A percentile compares a stretch with the other conserved stretches of the same genome.
These are phyloP conservation scores for Malurus alboscapulatus DNA, from an alignment of 2,113 vertebrate genomes.

Conservation along the genomic window DNA sequence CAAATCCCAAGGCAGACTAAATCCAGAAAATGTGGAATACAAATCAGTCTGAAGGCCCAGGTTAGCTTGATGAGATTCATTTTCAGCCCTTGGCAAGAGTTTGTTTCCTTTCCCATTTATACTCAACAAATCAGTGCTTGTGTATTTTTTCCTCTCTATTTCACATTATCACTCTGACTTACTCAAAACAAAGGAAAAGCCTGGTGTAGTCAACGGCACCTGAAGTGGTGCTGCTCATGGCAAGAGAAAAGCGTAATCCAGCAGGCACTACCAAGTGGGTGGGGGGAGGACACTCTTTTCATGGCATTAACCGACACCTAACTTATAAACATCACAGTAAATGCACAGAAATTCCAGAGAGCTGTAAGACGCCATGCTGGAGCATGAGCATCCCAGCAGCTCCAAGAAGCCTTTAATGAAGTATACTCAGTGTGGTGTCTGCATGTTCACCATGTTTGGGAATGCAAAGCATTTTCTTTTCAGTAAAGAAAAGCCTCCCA, in stretches of 20 bases:
- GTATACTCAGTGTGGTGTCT: no score
- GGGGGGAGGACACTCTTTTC: background rate
- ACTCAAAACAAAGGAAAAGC: background rate
- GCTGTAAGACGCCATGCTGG: background rate
- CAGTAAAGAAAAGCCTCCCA: background rate
- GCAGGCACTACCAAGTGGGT: background rate
- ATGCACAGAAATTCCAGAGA: background rate
- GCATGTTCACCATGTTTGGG: background rate
- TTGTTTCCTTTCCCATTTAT: slow-evolving; percentile 7
- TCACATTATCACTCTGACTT: background rate
- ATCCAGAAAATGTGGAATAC: slow-evolving; percentile 6
- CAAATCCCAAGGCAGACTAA: slow-evolving; percentile 1
- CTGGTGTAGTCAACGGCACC: background rate
- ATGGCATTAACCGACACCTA: background rate
- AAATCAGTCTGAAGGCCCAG: background rate
- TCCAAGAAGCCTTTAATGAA: background rate
- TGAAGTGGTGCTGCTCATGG: background rate
- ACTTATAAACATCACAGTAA: background rate
- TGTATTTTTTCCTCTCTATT: background rate
- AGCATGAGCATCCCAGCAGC: background rate
- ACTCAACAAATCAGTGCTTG: slow-evolving; percentile 2
- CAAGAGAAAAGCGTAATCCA: background rate
- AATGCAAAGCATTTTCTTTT: background rate
- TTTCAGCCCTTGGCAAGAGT: slow-evolving; percentile 2
- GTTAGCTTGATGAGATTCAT: background rate